These are phyloP conservation scores for Phrynocephalus forsythii DNA, from an alignment of 2,797 vertebrate genomes.

Conservation along the genomic window DNA sequence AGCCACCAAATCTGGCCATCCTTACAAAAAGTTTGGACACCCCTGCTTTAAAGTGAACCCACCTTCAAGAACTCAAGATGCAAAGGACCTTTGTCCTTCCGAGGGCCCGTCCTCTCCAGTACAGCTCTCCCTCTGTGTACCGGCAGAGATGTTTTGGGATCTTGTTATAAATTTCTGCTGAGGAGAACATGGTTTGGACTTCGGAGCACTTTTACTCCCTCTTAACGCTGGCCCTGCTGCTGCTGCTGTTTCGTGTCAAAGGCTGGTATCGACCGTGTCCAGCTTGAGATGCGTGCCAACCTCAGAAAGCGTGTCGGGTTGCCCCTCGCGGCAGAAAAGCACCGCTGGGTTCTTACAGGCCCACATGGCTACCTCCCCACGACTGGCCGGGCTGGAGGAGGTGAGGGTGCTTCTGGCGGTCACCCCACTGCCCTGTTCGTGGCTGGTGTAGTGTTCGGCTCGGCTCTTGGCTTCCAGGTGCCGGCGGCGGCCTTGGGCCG, in stretches of 20 bases:
- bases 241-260: conserved; percentile 73
- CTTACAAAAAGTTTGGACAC: no score
- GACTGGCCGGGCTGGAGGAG: conserved; percentile 82
- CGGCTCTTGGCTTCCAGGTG: conserved; percentile 69
- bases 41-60: no score
- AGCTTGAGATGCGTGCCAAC: conserved; percentile 68
- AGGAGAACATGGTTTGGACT: no score
- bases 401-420: conserved; percentile 77
- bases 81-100: no score
- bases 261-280: conserved; percentile 83
- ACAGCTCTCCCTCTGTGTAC: no score
- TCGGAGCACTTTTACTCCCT: no score
- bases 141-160: no score
- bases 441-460: conserved; percentile 64
- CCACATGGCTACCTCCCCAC: conserved; percentile 89
- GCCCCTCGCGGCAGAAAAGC: conserved; percentile 91
- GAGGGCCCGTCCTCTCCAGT: no score
- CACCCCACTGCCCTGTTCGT: conserved; percentile 57
- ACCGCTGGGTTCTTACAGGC: conserved; percentile 92
- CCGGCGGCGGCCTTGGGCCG: conserved; percentile 69
- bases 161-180: no score
- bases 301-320: conserved; percentile 73
- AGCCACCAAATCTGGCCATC: no score
- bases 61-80: no score
- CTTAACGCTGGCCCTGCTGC: no score